Evolutionary conservation across 2,888 invertebrate genomes (phyloP).

Genomic region (Branchipolynoe longqiensis): DNA sequence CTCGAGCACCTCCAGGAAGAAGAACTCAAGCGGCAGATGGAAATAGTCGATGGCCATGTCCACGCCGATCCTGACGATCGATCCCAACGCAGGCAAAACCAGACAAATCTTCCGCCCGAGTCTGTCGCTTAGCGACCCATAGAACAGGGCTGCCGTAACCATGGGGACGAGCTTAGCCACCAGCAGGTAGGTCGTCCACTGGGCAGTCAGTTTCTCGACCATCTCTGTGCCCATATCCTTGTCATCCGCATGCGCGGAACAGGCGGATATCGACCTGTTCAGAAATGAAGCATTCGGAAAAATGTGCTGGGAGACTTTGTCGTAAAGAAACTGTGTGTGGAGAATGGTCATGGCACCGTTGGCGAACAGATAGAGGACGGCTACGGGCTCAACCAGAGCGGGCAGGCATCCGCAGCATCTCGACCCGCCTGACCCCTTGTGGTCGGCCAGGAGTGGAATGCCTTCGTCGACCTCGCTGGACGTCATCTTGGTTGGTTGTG

Average conservation of each 20-base stretch:
- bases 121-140: conserved; percentile 27
- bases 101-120: conserved; percentile 7
- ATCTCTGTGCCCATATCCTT: background rate
- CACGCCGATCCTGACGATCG: background rate
- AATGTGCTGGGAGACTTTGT: too few relatives aligned
- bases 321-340: background rate
- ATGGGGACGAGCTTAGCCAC: conserved; percentile 1
- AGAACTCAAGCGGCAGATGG: conserved; percentile 14
- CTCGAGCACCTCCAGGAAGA: conserved; percentile 34
- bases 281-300: too few relatives aligned
- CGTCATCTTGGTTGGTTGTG: too few relatives aligned
- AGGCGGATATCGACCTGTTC: too few relatives aligned
- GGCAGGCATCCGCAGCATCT: background rate
- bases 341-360: background rate
- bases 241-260: too few relatives aligned
- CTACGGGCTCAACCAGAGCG: background rate
- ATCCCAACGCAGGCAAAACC: conserved; percentile 24
- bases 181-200: background rate
- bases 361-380: conserved; percentile 6
- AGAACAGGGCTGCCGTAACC: background rate
- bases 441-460: too few relatives aligned
- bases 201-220: background rate
- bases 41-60: conserved; percentile 36
- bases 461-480: too few relatives aligned
- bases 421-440: too few relatives aligned